phyloP scores from a whole-genome alignment of 2,113 vertebrate genomes.

The Podiceps cristatus region DNA sequence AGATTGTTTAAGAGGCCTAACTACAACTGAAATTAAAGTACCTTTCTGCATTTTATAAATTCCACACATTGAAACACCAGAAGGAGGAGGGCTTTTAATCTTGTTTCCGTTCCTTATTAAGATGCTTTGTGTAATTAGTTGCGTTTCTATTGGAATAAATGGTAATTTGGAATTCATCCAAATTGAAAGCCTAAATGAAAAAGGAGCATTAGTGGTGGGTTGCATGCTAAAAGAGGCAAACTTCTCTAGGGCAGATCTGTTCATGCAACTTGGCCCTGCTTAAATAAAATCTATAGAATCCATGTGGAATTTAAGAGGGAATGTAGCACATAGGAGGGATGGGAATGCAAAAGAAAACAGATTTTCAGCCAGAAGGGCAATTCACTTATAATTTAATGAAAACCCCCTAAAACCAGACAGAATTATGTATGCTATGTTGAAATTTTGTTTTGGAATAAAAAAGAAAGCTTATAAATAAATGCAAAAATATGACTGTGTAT shows the following conservation, averaged over 20 bases:
- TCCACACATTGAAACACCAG: conserved; percentile 62
- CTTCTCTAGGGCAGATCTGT: conserved; percentile 80
- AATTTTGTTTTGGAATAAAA: conserved; percentile 40
- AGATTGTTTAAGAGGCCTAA: neutral
- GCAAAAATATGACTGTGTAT: conserved; percentile 29
- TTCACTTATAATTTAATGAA: conserved; percentile 79
- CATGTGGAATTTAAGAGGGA: conserved; percentile 70
- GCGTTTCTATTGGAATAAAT: conserved; percentile 81
- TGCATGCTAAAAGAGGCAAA: conserved; percentile 81
- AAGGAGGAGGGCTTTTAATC: conserved; percentile 75
- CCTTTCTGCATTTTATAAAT: conserved; percentile 57
- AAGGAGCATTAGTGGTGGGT: conserved; percentile 71
- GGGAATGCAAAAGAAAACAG: conserved; percentile 72
- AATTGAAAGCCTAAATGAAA: conserved; percentile 83
- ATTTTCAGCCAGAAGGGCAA: conserved; percentile 78
- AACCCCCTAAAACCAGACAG: conserved; percentile 68
- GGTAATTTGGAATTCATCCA: conserved; percentile 85
- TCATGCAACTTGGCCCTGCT: conserved; percentile 71
- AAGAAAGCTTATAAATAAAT: conserved; percentile 44
- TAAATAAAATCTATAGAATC: conserved; percentile 80
- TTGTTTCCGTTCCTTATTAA: conserved; percentile 80
- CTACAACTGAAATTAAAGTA: conserved; percentile 31
- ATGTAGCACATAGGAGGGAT: conserved; percentile 32
- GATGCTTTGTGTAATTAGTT: conserved; percentile 80
- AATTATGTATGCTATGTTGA: conserved; percentile 56